Evolutionary conservation across 2,888 invertebrate genomes (phyloP), one percentile per base, ranked within the genome.

Genomic region (Amphipyra berbera): DNA sequence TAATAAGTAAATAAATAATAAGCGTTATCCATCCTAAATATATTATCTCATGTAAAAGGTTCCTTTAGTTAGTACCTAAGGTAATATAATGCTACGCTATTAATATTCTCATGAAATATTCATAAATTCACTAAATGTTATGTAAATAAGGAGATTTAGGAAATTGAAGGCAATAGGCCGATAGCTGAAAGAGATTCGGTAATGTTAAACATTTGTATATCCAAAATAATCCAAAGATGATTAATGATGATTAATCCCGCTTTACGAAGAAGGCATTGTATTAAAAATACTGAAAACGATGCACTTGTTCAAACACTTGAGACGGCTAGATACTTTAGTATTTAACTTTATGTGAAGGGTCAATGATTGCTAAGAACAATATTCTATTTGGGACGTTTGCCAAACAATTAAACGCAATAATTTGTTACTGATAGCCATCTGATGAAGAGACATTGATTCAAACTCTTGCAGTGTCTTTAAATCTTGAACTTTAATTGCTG

Each of bases 61-160:
- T 47, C 0, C 8, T 35, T 47, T 48, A 49, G 47, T 48, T 41
- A 37, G 56, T 46, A 38, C 8, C 37, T 55, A 40, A 46, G 44
- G 46, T 72, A 60, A 68, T 48, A 58, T 71, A 68, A 74, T 58
- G 52, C 49, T 35, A 46, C 6, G 48, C 21, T 55, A 54, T 77
- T 69, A 82, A 79, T 81, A 78, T 82, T 76, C 76, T 68, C 64
- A 85, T 88, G 84, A 88, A 90, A 87, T 86, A 91, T 89, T 88
- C 86, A 90, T 86, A 71, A 79, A 76, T 74, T 82, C 65, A 70
- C 81, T 71, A 83, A 86, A 84, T 85, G 79, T 86, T 91, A 91
- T 92, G 91, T 84, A 89, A 91, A 92, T 90, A 76, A 58, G 77
- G 68, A 79, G 83, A 83, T 88, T 88, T 85, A 60, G 79, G 78